phyloP scores from a whole-genome alignment of 2,113 vertebrate genomes.

The Ascaphus truei region DNA sequence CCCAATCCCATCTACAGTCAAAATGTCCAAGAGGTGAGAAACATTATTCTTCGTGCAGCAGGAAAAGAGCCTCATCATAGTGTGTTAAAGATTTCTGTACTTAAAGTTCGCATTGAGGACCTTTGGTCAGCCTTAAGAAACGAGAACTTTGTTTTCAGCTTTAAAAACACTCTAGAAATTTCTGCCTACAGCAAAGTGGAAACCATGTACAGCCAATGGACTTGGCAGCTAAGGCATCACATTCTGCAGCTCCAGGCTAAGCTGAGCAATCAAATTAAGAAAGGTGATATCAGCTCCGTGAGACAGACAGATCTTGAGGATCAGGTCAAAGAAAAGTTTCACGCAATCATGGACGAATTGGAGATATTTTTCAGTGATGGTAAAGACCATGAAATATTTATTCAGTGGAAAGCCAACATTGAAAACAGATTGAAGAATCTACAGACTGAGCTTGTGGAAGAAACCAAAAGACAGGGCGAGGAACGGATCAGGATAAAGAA shows the following conservation, averaged over 20 bases:
- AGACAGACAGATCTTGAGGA: not conserved
- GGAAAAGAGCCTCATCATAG: not conserved
- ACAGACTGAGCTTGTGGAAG: constrained; percentile 31
- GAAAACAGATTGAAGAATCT: constrained; percentile 40
- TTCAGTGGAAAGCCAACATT: constrained; percentile 47
- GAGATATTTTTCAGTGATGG: constrained; percentile 49
- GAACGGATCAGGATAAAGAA: constrained; percentile 33
- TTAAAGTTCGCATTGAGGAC: constrained; percentile 41
- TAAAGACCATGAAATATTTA: constrained; percentile 42
- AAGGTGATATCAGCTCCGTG: constrained; percentile 22
- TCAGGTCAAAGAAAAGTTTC: not conserved
- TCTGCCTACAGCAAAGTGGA: constrained; percentile 49
- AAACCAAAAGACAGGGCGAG: constrained; percentile 38
- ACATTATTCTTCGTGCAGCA: constrained; percentile 42
- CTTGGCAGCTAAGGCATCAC: constrained; percentile 51
- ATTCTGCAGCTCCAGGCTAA: constrained; percentile 47
- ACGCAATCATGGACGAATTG: constrained; percentile 38
- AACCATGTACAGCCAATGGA: constrained; percentile 36
- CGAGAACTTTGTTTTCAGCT: constrained; percentile 60
- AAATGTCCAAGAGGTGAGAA: constrained; percentile 51
- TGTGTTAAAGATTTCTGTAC: constrained; percentile 40
- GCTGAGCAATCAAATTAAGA: constrained; percentile 43
- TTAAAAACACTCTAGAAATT: constrained; percentile 58
- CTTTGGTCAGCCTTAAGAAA: constrained; percentile 53
- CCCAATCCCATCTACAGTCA: constrained; percentile 59